phyloP scores from a whole-genome alignment of 2,113 vertebrate genomes.

The Petrocephalus zakoni region DNA sequence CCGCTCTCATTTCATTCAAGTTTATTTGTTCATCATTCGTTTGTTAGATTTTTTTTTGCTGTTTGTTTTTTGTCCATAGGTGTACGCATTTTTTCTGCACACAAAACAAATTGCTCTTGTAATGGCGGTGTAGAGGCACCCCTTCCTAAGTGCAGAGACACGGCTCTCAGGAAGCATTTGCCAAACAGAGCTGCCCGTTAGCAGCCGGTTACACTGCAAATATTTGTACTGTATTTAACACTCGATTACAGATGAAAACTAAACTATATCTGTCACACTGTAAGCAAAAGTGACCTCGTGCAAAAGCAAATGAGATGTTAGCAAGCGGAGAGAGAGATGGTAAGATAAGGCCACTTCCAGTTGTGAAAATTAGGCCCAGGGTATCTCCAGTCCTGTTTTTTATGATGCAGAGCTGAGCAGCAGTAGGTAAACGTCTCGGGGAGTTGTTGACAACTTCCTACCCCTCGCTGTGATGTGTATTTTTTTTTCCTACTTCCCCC shows the following conservation, averaged over 20 bases:
- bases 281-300: not conserved
- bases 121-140: not conserved
- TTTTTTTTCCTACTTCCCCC: constrained; percentile 27
- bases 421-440: not conserved
- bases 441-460: not conserved
- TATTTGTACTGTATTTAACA: not conserved
- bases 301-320: not conserved
- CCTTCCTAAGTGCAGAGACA: not conserved
- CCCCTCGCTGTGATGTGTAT: not conserved
- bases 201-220: not conserved
- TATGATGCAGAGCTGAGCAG: not conserved
- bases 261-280: not conserved
- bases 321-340: not conserved
- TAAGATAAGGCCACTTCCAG: not conserved
- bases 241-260: not conserved
- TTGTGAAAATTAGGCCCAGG: not conserved
- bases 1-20: not conserved
- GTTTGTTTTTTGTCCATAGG: not conserved
- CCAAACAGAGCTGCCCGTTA: not conserved
- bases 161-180: not conserved
- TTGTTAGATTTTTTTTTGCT: not conserved
- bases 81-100: not conserved
- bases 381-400: not conserved
- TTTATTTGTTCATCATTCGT: not conserved
- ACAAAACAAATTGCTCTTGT: not conserved